These are phyloP conservation scores for Ceriagrion tenellum DNA, from an alignment of 2,888 invertebrate genomes.

Conservation along the genomic window DNA sequence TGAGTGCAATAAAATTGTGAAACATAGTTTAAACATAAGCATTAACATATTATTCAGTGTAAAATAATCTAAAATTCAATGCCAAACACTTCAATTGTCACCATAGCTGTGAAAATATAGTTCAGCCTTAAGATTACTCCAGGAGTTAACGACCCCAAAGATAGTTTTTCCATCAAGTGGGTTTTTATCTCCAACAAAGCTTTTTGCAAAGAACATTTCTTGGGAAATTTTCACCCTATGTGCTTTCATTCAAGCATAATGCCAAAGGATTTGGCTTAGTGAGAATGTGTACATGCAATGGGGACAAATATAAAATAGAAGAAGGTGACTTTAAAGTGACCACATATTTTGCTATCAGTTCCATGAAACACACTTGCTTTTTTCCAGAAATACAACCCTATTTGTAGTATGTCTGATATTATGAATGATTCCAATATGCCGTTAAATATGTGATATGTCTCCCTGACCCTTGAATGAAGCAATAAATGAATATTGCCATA, in stretches of 20 bases:
- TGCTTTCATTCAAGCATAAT: slow-evolving; percentile 10
- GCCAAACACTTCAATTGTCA: neutral
- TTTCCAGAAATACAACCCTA: neutral
- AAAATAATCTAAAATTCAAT: neutral
- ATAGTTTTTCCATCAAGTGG: neutral
- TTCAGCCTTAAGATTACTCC: neutral
- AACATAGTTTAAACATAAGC: neutral
- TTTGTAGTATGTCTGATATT: neutral
- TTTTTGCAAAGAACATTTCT: neutral
- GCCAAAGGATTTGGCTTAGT: slow-evolving; percentile 32
- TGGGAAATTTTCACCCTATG: neutral
- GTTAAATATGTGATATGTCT: neutral
- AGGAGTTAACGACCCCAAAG: neutral
- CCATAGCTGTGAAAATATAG: neutral
- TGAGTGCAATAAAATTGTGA: neutral
- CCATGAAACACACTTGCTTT: neutral
- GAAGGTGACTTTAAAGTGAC: neutral
- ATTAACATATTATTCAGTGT: neutral
- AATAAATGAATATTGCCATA: neutral
- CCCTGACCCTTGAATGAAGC: neutral
- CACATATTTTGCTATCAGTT: neutral
- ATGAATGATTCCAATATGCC: slow-evolving; percentile 15
- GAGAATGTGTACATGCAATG: slow-evolving; percentile 32
- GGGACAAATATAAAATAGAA: neutral
- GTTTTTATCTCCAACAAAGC: neutral